A percentile compares a stretch with the other conserved stretches of the same genome.
Evolutionary conservation across 1,140 invertebrate species (phyloP).

Genomic region (Cotesia chilonis): DNA sequence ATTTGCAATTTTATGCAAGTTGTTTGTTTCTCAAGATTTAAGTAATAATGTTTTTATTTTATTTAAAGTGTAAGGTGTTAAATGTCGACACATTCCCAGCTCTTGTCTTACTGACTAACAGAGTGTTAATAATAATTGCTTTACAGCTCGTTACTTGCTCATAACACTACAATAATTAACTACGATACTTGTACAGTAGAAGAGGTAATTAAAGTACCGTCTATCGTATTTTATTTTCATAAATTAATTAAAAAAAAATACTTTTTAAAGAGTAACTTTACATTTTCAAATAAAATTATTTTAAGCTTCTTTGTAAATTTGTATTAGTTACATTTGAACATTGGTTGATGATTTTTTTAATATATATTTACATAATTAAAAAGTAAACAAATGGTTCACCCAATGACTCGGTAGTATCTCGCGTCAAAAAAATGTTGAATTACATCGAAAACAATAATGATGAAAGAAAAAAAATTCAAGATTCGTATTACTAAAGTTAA

Average conservation of each 20-base stretch:
- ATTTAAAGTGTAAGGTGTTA: constrained; percentile 24
- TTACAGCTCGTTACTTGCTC: constrained; percentile 29
- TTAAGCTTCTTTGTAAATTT: too few species aligned
- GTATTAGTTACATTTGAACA: too few species aligned
- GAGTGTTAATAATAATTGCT: constrained; percentile 32
- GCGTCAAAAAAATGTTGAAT: too few species aligned
- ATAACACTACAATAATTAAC: constrained; percentile 21
- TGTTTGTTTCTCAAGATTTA: too few species aligned
- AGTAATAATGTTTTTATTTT: not conserved
- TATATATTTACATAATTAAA: too few species aligned
- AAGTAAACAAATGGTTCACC: too few species aligned
- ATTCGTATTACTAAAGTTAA: not conserved
- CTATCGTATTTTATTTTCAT: constrained; percentile 12
- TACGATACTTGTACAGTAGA: not conserved
- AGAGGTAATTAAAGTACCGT: constrained; percentile 26
- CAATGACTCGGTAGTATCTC: too few species aligned
- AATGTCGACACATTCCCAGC: constrained; percentile 19
- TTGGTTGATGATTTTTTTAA: too few species aligned
- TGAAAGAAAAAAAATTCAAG: not conserved
- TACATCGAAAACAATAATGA: not conserved
- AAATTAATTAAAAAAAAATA: too few species aligned
- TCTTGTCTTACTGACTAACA: constrained; percentile 1
- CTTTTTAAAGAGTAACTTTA: too few species aligned
- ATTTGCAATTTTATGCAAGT: not conserved
- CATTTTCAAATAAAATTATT: too few species aligned